Base-by-base conservation (phyloP, 2,888 invertebrate genomes). In the Bugulina stolonifera region DNA sequence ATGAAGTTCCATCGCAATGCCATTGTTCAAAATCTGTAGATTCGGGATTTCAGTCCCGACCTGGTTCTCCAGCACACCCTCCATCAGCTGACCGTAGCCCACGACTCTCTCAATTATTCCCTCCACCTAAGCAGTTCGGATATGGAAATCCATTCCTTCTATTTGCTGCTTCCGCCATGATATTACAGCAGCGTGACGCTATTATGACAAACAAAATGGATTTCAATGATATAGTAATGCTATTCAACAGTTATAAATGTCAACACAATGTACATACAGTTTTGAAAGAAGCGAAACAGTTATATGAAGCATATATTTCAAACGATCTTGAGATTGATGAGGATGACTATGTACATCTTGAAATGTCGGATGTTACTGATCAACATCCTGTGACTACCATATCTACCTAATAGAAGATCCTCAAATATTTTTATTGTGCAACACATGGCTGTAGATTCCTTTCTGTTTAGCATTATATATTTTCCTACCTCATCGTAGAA, bases 191-290 rank as follows among this genome's bases (percentile, higher is more conserved):
- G 83, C 89, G 96, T 74, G 93, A 95, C 80, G 90, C 90, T 76
- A 92, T 98, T 72, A 92, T 97, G 87, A 88, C 90, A 76, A 91
- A 91, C 82, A 89, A 89, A 55, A 92, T 96, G 92, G 97, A 97
- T 85, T 95, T 95, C 85, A 96, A 97, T 83, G 97, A 97, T 84
- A 89, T 97, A 84, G 96, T 95, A 2, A 96, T 97, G 93, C 93
- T 95, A 86, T 97, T 97, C 83, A 96, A 97, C 85, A 94, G 93
- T 85, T 93, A 96, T 92, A 94, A 96, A 73, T 89, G 96, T 29
- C 93, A 93, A 81, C 96, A 97, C 84, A 91, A 96, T 84, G 94
- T 96, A 18, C 90, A 90, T 76, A 89, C 91, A 79, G 94, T 96
- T 74, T 87, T 97, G 72, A 92, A 92, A 85, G 93, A 94, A 83